phyloP scores from a whole-genome alignment of 2,797 vertebrate species.

The Chelidonichthys spinosus region DNA sequence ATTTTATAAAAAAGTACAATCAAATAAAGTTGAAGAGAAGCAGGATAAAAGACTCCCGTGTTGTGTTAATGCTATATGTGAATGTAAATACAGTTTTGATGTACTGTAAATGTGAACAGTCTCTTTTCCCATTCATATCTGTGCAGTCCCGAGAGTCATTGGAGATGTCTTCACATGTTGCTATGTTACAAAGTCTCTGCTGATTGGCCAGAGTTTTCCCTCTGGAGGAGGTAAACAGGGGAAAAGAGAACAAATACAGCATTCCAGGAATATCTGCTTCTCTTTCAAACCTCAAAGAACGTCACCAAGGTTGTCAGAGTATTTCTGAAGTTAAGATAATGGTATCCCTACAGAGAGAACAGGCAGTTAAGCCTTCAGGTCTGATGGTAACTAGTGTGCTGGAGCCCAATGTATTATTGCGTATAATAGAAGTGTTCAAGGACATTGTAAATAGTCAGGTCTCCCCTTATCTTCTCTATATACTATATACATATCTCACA shows the following conservation, averaged over 20 bases:
- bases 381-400: conserved; percentile 39
- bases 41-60: background rate
- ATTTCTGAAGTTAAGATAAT: conserved; percentile 37
- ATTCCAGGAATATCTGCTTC: conserved; percentile 54
- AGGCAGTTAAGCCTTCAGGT: conserved; percentile 49
- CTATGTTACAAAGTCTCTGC: conserved; percentile 22
- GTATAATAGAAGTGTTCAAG: conserved; percentile 44
- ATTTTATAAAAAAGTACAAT: background rate
- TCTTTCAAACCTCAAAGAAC: conserved; percentile 53
- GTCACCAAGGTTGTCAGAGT: conserved; percentile 66
- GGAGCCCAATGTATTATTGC: conserved; percentile 50
- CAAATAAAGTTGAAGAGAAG: background rate
- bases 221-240: background rate
- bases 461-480: too few species aligned
- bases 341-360: conserved; percentile 52
- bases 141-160: background rate
- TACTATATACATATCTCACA: too few species aligned
- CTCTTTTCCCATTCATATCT: background rate
- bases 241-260: conserved; percentile 2
- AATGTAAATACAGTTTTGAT: background rate
- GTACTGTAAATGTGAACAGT: background rate
- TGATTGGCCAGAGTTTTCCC: conserved; percentile 48
- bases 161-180: background rate
- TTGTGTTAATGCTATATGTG: background rate
- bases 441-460: background rate